Conservation (phyloP, 2,113 vertebrate species). For the Brachionichthys hirsutus region DNA sequence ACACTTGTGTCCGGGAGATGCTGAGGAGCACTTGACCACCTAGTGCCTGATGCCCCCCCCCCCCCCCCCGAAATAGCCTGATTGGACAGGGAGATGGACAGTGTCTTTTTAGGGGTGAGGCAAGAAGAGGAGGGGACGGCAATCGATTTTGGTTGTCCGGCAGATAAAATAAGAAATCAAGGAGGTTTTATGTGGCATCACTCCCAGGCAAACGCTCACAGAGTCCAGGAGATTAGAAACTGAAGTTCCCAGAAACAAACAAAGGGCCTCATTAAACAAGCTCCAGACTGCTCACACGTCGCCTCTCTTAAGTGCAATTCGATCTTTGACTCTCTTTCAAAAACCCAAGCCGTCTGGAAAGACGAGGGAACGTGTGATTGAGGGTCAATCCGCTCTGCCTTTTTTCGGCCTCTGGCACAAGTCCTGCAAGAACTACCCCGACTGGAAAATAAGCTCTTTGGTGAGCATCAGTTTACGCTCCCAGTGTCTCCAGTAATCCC, state of each 20-base stretch:
- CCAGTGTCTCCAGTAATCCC: background rate
- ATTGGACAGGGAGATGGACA: slow-evolving; percentile 62
- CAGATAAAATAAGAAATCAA: slow-evolving; percentile 77
- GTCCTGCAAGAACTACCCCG: slow-evolving; percentile 2
- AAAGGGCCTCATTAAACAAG: slow-evolving; percentile 64
- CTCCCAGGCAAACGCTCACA: slow-evolving; percentile 60
- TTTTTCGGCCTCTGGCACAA: slow-evolving; percentile 21
- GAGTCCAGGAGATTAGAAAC: slow-evolving; percentile 67
- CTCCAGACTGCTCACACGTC: slow-evolving; percentile 51
- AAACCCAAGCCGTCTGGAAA: slow-evolving; percentile 41
- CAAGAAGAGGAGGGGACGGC: slow-evolving; percentile 23
- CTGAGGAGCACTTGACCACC: slow-evolving; percentile 47
- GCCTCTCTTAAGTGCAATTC: slow-evolving; percentile 66
- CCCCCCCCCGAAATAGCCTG: slow-evolving; percentile 60
- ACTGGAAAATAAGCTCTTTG: slow-evolving; percentile 31
- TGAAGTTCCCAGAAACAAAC: slow-evolving; percentile 72
- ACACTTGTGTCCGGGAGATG: slow-evolving; percentile 42
- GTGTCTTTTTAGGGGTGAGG: slow-evolving; percentile 29
- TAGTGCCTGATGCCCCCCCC: slow-evolving; percentile 35
- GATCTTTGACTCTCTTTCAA: slow-evolving; percentile 54
- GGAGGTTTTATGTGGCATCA: slow-evolving; percentile 55
- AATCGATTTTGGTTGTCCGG: slow-evolving; percentile 72
- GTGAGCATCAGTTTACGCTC: slow-evolving; percentile 12
- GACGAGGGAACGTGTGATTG: slow-evolving; percentile 43
- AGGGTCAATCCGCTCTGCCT: slow-evolving; percentile 45